A percentile compares a stretch with the other conserved stretches of the same genome.
Conservation (phyloP, 2,888 invertebrate genomes). For the Nebria brevicollis region DNA sequence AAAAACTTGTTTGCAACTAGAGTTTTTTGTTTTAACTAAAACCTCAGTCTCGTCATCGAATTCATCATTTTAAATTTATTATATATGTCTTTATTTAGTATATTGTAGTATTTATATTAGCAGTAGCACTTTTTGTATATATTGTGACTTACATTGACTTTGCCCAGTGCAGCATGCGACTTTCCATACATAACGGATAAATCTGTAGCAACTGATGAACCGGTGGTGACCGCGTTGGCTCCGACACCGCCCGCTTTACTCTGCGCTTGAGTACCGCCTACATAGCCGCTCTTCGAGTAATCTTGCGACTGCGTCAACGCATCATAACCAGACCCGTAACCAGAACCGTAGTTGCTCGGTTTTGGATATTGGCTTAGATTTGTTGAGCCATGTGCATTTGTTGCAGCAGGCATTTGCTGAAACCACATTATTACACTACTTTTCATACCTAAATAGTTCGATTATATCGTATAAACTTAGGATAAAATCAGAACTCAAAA, state of each 20-base stretch:
- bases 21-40: constrained; percentile 5
- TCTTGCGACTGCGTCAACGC: constrained; percentile 63
- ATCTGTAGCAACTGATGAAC: constrained; percentile 71
- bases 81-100: not conserved
- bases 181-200: constrained; percentile 89
- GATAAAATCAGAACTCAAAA: constrained; percentile 50
- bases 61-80: constrained; percentile 32
- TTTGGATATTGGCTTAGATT: constrained; percentile 78
- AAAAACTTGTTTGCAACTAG: constrained; percentile 48
- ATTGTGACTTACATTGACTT: constrained; percentile 82
- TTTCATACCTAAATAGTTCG: not conserved
- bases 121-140: too few species aligned
- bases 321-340: constrained; percentile 75
- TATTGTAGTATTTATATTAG: not conserved
- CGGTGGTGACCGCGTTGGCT: constrained; percentile 58
- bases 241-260: constrained; percentile 63
- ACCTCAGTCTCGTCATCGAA: constrained; percentile 50
- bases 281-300: constrained; percentile 66
- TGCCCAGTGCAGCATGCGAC: constrained; percentile 86
- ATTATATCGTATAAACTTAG: not conserved
- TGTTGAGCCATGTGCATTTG: constrained; percentile 76
- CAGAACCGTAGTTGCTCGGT: constrained; percentile 67
- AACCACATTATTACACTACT: constrained; percentile 47
- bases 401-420: constrained; percentile 77
- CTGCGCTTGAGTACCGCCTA: constrained; percentile 63